Evolutionary conservation across 2,113 vertebrate species (phyloP), one percentile per base, ranked within the genome.

Genomic region (Chauna torquata): DNA sequence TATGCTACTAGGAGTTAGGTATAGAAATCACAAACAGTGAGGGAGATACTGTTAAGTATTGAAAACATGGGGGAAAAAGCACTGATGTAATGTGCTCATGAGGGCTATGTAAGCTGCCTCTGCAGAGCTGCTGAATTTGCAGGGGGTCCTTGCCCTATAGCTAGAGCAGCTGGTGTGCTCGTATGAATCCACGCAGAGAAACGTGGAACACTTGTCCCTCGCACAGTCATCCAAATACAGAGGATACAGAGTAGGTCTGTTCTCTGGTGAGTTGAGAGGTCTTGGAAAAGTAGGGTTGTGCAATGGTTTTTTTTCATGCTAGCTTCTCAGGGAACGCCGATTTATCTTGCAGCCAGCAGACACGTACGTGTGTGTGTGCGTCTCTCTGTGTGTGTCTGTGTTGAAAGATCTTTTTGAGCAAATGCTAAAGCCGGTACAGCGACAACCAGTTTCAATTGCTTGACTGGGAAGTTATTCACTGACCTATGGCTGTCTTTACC

Each of bases 111-210:
- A 97, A 95, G 92, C 90, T 91, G 92, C 88, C 95, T 96, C 95
- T 96, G 95, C 92, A 82, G 93, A 96, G 95, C 96, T 96, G 92
- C 91, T 96, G 95, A 97, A 92, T 93, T 96, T 96, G 95, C 92
- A 94, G 84, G 95, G 96, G 97, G 96, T 96, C 92, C 32, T 38
- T 97, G 96, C 96, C 95, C 94, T 96, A 90, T 94, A 94, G 96
- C 95, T 97, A 95, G 95, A 96, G 95, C 96, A 97, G 96, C 96
- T 97, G 96, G 95, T 97, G 95, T 65, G 95, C 94, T 95, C 52
- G 82, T 94, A 24, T 95, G 97, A 96, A 97, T 97, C 96, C 94
- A 81, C 86, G 82, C 93, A 96, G 94, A 83, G 96, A 95, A 96
- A 96, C 94, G 97, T 86, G 94, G 94, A 96, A 97, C 83, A 57